A percentile compares a stretch with the other conserved stretches of the same genome.
Evolutionary conservation across 1,140 invertebrate species (phyloP).

Genomic region (Mya arenaria): DNA sequence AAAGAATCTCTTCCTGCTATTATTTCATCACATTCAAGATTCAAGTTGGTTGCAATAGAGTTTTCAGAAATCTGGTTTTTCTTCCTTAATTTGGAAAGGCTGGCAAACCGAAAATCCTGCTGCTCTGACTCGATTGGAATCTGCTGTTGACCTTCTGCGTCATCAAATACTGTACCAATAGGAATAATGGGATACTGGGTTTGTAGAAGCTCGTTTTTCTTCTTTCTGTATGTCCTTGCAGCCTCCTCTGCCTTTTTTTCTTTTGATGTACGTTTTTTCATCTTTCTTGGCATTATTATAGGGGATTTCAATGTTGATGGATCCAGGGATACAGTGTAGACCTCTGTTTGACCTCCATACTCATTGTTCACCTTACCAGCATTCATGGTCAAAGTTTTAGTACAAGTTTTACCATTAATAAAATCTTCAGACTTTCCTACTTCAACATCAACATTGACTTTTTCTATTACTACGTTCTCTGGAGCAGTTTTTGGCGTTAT

Average conservation of each 20-base stretch:
- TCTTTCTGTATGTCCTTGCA: constrained; percentile 43
- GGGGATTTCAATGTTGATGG: constrained; percentile 31
- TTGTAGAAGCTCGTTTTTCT: constrained; percentile 24
- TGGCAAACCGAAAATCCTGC: constrained; percentile 38
- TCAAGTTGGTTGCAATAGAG: too few relatives aligned
- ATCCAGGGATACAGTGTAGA: constrained; percentile 46
- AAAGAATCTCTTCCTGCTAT: too few relatives aligned
- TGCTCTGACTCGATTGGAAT: neutral
- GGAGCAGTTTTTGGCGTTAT: neutral
- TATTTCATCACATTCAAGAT: too few relatives aligned
- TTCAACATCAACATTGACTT: neutral
- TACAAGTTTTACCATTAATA: constrained; percentile 44
- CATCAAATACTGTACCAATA: neutral
- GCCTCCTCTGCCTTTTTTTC: constrained; percentile 44
- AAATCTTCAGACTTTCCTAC: neutral
- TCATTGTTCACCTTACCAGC: constrained; percentile 42
- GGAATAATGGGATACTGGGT: neutral
- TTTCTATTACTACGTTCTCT: neutral
- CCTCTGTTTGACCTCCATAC: constrained; percentile 40
- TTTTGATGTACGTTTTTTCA: constrained; percentile 26
- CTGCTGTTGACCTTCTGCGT: neutral
- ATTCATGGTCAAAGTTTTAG: constrained; percentile 47
- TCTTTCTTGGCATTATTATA: constrained; percentile 25
- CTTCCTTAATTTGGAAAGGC: constrained; percentile 33
- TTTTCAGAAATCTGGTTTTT: too few relatives aligned